phyloP scores from a whole-genome alignment of 2,888 invertebrate species.

The Caenorhabditis sp. region DNA sequence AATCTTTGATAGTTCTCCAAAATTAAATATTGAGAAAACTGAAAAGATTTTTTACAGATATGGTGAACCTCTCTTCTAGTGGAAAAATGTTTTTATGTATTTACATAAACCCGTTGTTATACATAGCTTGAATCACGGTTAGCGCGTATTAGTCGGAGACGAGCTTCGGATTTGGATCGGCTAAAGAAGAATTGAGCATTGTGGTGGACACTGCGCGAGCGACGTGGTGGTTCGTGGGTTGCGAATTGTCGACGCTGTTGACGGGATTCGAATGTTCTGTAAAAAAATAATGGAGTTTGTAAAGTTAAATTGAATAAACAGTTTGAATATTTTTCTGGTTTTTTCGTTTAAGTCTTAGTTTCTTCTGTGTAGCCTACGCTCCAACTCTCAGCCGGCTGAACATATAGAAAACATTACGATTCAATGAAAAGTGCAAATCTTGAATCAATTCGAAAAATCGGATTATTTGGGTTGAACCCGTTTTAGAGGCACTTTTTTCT shows the following conservation, averaged over 20 bases:
- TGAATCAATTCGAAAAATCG: too few relatives aligned
- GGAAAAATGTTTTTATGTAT: not conserved
- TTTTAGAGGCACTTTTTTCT: too few relatives aligned
- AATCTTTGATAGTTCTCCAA: constrained; percentile 39
- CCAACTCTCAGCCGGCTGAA: too few relatives aligned
- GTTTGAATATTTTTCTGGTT: too few relatives aligned
- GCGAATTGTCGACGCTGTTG: not conserved
- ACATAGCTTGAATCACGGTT: not conserved
- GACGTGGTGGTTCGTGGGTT: not conserved
- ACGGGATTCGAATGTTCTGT: not conserved
- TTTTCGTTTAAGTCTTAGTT: too few relatives aligned
- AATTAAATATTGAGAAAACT: constrained; percentile 19
- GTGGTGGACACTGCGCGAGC: not conserved
- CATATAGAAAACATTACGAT: too few relatives aligned
- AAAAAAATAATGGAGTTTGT: not conserved
- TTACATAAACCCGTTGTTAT: not conserved
- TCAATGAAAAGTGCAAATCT: too few relatives aligned
- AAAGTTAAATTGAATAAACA: too few relatives aligned
- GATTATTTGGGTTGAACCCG: too few relatives aligned
- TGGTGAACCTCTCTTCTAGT: too few relatives aligned
- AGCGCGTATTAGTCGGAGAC: not conserved
- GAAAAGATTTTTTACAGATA: constrained; percentile 24
- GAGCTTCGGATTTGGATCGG: constrained; percentile 4
- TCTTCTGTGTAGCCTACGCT: too few relatives aligned
- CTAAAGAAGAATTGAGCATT: not conserved